Evolutionary conservation across 2,113 vertebrate species (phyloP).

Genomic region (Tragelaphus imberbis): DNA sequence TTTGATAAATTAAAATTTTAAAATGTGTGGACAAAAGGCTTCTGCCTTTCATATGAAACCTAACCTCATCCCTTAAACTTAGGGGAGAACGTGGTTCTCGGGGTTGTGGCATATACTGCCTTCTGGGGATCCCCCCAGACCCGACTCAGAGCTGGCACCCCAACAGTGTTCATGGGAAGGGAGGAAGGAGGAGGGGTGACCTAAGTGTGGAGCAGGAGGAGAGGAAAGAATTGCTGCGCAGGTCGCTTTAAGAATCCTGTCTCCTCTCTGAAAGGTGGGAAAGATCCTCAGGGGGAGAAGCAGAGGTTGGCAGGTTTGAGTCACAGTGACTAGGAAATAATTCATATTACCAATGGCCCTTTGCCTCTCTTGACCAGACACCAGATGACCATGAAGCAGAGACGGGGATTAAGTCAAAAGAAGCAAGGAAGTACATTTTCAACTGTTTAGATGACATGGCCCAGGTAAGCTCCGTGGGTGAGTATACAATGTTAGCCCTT

Average conservation of each 20-base stretch:
- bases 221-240: background rate
- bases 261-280: background rate
- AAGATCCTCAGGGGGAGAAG: background rate
- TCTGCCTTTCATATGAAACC: background rate
- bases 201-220: background rate
- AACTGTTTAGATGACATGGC: constrained; percentile 99
- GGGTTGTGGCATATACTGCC: background rate
- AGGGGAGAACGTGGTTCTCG: background rate
- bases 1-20: background rate
- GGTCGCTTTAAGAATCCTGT: background rate
- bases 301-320: background rate
- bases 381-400: constrained; percentile 95
- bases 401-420: constrained; percentile 97
- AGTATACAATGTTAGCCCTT: background rate
- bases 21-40: background rate
- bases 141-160: background rate
- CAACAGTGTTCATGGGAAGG: background rate
- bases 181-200: background rate
- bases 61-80: background rate
- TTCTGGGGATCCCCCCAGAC: background rate
- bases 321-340: background rate
- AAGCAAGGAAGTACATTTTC: constrained; percentile 98
- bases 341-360: background rate
- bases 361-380: constrained; percentile 83
- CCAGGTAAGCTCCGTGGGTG: constrained; percentile 85